Evolutionary conservation across 2,888 invertebrate species (phyloP).

Genomic region (Odontocerum albicorne): DNA sequence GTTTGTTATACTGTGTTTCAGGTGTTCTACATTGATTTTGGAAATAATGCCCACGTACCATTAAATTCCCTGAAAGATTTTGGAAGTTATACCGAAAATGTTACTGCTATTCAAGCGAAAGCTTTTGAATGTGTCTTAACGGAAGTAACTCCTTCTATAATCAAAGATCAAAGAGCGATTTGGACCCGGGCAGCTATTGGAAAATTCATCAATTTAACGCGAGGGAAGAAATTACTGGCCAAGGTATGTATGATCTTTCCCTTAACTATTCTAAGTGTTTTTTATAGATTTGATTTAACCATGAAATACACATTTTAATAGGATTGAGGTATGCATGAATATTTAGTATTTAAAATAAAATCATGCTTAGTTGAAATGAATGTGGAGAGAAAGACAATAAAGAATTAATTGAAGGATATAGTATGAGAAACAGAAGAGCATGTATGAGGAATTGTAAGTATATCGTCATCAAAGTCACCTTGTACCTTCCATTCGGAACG

Average conservation of each 20-base stretch:
- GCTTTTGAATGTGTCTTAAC: constrained; percentile 74
- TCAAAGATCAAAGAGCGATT: constrained; percentile 58
- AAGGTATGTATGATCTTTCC: constrained; percentile 52
- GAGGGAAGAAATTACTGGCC: constrained; percentile 47
- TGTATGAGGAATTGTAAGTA: too few species aligned
- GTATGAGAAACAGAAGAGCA: too few species aligned
- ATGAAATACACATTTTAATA: too few species aligned
- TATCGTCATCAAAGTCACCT: too few species aligned
- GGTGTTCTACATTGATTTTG: constrained; percentile 81
- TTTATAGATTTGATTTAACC: too few species aligned
- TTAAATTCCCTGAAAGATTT: constrained; percentile 51
- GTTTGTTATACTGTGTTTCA: constrained; percentile 40
- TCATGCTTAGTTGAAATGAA: too few species aligned
- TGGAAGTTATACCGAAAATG: constrained; percentile 38
- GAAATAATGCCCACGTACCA: constrained; percentile 58
- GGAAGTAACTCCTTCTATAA: constrained; percentile 68
- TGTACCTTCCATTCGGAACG: too few species aligned
- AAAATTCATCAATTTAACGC: constrained; percentile 48
- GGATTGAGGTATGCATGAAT: too few species aligned
- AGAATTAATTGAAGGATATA: too few species aligned
- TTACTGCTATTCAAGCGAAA: constrained; percentile 53
- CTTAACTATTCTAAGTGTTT: too few species aligned
- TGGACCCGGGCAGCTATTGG: constrained; percentile 63
- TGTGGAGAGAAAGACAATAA: too few species aligned
- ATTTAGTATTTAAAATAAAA: too few species aligned